phyloP scores from a whole-genome alignment of 2,113 vertebrate species.

The Dryoscopus gambensis region DNA sequence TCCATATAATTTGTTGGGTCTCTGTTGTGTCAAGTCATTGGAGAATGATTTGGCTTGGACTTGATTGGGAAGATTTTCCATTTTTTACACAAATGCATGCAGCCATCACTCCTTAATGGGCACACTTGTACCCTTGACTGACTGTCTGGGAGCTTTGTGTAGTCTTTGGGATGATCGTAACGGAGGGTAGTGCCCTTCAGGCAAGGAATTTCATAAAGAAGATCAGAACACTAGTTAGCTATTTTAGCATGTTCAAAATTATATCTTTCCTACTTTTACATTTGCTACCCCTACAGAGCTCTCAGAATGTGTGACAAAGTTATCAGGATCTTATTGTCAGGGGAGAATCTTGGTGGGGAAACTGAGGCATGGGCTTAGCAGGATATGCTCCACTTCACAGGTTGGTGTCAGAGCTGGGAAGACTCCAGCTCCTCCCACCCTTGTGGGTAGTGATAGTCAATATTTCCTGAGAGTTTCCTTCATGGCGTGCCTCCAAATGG shows the following conservation, averaged over 20 bases:
- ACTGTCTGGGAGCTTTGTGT: neutral
- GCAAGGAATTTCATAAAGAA: neutral
- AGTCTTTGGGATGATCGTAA: neutral
- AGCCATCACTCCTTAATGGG: neutral
- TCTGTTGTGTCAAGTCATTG: neutral
- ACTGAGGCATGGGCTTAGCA: neutral
- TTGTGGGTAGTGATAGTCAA: neutral
- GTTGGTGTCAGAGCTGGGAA: neutral
- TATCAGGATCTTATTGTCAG: neutral
- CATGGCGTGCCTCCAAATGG: conserved; percentile 11
- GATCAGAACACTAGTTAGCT: neutral
- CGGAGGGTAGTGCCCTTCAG: neutral
- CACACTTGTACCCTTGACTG: neutral
- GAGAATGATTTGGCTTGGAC: neutral
- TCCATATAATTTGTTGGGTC: neutral
- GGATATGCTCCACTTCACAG: neutral
- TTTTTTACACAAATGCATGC: neutral
- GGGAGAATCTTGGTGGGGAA: neutral
- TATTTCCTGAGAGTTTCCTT: conserved; percentile 21
- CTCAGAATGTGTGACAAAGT: neutral
- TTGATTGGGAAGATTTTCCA: neutral
- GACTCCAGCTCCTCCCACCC: neutral
- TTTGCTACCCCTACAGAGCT: neutral
- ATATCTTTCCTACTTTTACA: neutral
- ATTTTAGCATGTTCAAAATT: neutral